Base-by-base conservation (phyloP, 2,888 invertebrate species). In the Spatulosminthurus flaviceps region DNA sequence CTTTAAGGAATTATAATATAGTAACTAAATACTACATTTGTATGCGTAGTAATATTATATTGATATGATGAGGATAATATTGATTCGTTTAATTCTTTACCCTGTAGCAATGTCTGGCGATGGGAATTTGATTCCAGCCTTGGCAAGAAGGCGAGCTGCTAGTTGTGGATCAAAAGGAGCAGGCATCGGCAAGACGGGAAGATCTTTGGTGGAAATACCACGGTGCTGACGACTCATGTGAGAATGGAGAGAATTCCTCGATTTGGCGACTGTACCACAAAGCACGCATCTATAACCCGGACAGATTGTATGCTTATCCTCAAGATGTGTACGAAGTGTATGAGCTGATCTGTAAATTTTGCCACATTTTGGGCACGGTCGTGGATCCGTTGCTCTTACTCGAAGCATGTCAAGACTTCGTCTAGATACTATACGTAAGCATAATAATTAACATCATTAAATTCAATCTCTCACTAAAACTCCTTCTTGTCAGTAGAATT, bases 161-260 rank as follows among this genome's bases (percentile, higher is more conserved):
- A 96, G 90, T 82, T 95, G 95, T 0, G 96, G 95, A 88, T 95
- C 95, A 88, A 95, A 96, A 26, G 95, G 92, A 81, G 94, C 94
- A 26, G 96, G 96, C 95, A 96, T 96, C 81, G 95, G 95, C 83
- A 95, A 89, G 66, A 96, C 95, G 13, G 96, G 96, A 86, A 96
- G 89, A 88, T 96, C 96, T 89, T 96, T 95, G 86, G 95, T 96
- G 87, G 95, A 95, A 87, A 96, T 95, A 82, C 95, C 96, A 79
- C 96, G 92, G 88, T 96, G 96, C 87, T 96, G 96, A 71, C 96
- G 92, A 80, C 94, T 95, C 96, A 96, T 96, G 88, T 96, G 96
- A 79, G 95, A 95, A 89, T 96, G 96, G 77, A 96, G 90, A 0
- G 95, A 95, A 89, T 96, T 96, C 84, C 96, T 91, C 0, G 95